Base-by-base conservation (phyloP, 2,888 invertebrate genomes). In the Xestia rhomboidea region DNA sequence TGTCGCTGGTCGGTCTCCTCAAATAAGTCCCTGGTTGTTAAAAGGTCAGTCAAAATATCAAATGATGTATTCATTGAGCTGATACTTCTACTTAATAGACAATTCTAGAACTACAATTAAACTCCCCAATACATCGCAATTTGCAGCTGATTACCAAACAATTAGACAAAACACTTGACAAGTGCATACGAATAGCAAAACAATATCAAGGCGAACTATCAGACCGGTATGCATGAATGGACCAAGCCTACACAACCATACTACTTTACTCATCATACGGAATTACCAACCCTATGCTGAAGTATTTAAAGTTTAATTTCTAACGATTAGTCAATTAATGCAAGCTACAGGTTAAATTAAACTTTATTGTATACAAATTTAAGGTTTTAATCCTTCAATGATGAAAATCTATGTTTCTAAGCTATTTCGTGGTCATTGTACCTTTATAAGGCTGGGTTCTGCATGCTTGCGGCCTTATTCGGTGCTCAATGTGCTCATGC, bases 191-290 rank as follows among this genome's bases (percentile, higher is more conserved):
- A 84, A 85, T 84, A 88, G 84, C 84, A 80, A 84, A 84, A 86
- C 78, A 80, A 82, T 88, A 89, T 88, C 88, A 87, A 90, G 90
- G 89, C 82, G 66, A 89, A 82, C 83, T 83, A 81, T 83, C 81
- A 75, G 81, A 79, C 82, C 80, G 68, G 85, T 87, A 89, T 87
- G 88, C 85, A 85, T 88, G 87, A 88, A 90, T 87, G 87, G 85
- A 82, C 72, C 66, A 72, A 75, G 72, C 80, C 82, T 79, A 81
- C 77, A 82, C 85, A 77, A 74, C 71, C 18, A 77, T 62, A 63
- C 79, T 54, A 71, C 46, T 38, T 13, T 38, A 27, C 49, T 11
- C 10, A 27, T 4, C 15, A 38, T 73, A 81, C 30, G 6, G 44
- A 44, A 70, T 79, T 69, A 70, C 38, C 18, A 57, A 82, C 66